Percentiles rank a stretch among this genome's conserved stretches.
phyloP scores from a whole-genome alignment of 2,797 vertebrate genomes.

The Karalla daura region DNA sequence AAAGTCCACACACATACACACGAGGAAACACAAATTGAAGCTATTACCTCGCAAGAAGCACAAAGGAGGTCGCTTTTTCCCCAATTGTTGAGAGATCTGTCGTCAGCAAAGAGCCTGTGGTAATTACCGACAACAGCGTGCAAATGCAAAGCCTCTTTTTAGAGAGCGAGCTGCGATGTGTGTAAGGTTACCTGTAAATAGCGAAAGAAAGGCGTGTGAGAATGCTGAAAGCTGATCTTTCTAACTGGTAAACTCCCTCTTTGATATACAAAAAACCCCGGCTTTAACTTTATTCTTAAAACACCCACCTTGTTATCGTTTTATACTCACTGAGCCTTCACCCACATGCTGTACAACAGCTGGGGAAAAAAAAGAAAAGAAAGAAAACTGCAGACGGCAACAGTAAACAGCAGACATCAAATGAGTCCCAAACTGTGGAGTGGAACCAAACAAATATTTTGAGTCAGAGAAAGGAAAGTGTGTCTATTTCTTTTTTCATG shows the following conservation, averaged over 20 bases:
- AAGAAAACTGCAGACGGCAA: neutral
- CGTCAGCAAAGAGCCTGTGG: neutral
- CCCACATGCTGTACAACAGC: constrained; percentile 2
- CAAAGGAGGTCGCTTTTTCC: constrained; percentile 17
- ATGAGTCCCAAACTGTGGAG: constrained; percentile 13
- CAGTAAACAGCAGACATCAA: constrained; percentile 22
- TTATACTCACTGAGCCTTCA: neutral
- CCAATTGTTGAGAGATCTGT: constrained; percentile 14
- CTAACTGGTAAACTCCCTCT: neutral
- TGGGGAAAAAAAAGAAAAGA: neutral
- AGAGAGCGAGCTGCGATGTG: constrained; percentile 2
- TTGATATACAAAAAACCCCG: constrained; percentile 26
- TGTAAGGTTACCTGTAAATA: constrained; percentile 12
- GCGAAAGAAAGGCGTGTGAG: neutral
- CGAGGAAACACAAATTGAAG: constrained; percentile 26
- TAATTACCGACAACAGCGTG: constrained; percentile 22
- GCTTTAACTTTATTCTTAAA: constrained; percentile 5
- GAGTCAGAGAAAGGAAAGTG: neutral
- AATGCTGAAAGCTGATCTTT: neutral
- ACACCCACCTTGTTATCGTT: constrained; percentile 25
- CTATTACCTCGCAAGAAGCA: constrained; percentile 17
- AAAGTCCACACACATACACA: constrained; percentile 20
- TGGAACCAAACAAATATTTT: constrained; percentile 13
- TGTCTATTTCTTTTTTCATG: neutral
- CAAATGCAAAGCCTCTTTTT: constrained; percentile 10